phyloP scores from a whole-genome alignment of 2,113 vertebrate species.

The Marcusenius ussheri region DNA sequence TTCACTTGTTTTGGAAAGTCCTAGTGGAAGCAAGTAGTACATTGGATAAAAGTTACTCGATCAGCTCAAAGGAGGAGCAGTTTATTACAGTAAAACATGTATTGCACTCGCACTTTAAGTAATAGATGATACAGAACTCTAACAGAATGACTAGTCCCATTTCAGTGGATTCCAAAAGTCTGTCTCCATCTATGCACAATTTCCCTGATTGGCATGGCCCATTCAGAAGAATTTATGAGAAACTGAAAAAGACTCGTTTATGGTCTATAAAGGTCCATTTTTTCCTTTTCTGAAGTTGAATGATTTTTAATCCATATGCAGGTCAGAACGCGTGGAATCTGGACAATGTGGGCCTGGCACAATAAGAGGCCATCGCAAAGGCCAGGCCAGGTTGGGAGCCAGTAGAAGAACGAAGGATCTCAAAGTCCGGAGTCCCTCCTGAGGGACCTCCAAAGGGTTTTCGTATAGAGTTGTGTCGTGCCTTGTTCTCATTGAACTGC shows the following conservation, averaged over 20 bases:
- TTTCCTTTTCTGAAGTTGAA: conserved; percentile 1
- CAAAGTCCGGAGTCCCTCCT: neutral
- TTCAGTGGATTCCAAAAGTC: neutral
- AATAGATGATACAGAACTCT: neutral
- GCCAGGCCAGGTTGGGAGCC: neutral
- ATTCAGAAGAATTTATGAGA: conserved; percentile 10
- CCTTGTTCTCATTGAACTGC: neutral
- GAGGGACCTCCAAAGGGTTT: neutral
- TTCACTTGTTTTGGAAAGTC: neutral
- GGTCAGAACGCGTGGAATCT: conserved; percentile 21
- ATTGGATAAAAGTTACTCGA: neutral
- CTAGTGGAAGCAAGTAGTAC: neutral
- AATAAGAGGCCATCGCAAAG: conserved; percentile 12
- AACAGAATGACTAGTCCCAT: neutral
- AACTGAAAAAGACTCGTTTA: neutral
- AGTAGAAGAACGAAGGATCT: neutral
- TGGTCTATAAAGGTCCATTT: conserved; percentile 10
- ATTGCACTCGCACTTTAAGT: conserved; percentile 1
- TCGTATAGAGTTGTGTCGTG: neutral
- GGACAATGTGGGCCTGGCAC: neutral
- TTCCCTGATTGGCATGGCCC: neutral
- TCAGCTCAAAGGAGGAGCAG: neutral
- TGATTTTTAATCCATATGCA: conserved; percentile 24
- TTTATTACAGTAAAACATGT: neutral
- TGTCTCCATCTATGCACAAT: neutral